phyloP scores from a whole-genome alignment of 2,888 invertebrate genomes.

The Anoncus sp. region DNA sequence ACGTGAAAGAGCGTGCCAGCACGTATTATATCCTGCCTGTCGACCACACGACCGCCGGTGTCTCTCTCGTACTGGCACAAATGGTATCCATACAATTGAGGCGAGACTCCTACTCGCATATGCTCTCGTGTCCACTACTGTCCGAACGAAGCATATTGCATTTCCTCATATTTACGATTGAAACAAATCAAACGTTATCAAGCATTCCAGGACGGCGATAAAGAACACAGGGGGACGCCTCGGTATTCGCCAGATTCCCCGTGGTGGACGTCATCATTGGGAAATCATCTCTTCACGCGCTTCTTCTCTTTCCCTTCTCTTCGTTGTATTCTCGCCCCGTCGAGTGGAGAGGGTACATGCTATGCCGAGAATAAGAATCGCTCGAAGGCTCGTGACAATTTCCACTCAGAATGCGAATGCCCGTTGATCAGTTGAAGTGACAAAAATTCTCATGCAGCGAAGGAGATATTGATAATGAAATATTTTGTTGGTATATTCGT shows the following conservation, averaged over 20 bases:
- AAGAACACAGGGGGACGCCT: slow-evolving; percentile 82
- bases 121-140: slow-evolving; percentile 41
- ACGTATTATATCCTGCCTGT: slow-evolving; percentile 50
- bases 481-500: not conserved
- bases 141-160: slow-evolving; percentile 70
- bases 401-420: slow-evolving; percentile 27
- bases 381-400: slow-evolving; percentile 31
- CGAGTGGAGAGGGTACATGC: slow-evolving; percentile 60
- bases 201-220: slow-evolving; percentile 82
- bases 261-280: slow-evolving; percentile 72
- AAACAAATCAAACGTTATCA: slow-evolving; percentile 83
- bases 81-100: slow-evolving; percentile 64
- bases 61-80: slow-evolving; percentile 33
- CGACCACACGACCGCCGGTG: slow-evolving; percentile 12
- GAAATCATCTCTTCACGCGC: slow-evolving; percentile 71
- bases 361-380: slow-evolving; percentile 58
- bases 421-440: slow-evolving; percentile 5
- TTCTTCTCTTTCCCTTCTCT: slow-evolving; percentile 39
- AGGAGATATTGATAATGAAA: slow-evolving; percentile 22
- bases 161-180: slow-evolving; percentile 81
- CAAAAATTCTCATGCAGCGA: slow-evolving; percentile 16
- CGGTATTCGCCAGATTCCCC: slow-evolving; percentile 78
- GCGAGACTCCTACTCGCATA: slow-evolving; percentile 31
- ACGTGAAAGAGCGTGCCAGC: slow-evolving; percentile 54
- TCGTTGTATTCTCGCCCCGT: slow-evolving; percentile 42